These are phyloP conservation scores for Stramonita haemastoma DNA, from an alignment of 2,888 invertebrate species.

Conservation along the genomic window DNA sequence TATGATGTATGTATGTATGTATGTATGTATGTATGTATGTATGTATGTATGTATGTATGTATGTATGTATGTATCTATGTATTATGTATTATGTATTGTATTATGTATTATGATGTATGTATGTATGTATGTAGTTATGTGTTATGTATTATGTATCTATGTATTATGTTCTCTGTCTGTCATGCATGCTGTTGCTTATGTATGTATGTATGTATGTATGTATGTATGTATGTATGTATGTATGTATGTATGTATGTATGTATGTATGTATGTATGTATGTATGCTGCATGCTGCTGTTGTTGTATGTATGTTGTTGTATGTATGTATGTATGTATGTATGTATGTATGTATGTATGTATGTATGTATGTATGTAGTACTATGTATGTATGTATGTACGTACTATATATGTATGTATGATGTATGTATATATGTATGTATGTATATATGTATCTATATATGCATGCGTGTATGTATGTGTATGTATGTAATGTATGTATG, in stretches of 20 bases:
- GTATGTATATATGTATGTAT: too few species aligned
- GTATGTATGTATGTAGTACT: background rate
- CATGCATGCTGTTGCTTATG: too few species aligned
- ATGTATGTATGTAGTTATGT: background rate
- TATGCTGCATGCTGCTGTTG: too few species aligned
- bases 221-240: slow-evolving; percentile 17
- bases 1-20: background rate
- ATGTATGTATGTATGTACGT: too few species aligned
- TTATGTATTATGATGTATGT: background rate
- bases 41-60: background rate
- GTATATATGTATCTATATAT: too few species aligned
- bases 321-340: too few species aligned
- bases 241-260: slow-evolving; percentile 7
- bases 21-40: background rate
- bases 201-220: slow-evolving; percentile 9
- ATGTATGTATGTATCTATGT: background rate
- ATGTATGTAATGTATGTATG: background rate
- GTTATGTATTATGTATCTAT: background rate
- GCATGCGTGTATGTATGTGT: too few species aligned
- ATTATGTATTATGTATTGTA: background rate
- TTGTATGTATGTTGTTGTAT: too few species aligned
- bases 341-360: background rate
- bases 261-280: background rate
- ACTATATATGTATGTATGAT: too few species aligned
- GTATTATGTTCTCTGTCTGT: too few species aligned